Percentiles rank a stretch among this genome's conserved stretches.
Evolutionary conservation across 1,140 invertebrate genomes (phyloP).

Genomic region (Drosophila subpulchrella): DNA sequence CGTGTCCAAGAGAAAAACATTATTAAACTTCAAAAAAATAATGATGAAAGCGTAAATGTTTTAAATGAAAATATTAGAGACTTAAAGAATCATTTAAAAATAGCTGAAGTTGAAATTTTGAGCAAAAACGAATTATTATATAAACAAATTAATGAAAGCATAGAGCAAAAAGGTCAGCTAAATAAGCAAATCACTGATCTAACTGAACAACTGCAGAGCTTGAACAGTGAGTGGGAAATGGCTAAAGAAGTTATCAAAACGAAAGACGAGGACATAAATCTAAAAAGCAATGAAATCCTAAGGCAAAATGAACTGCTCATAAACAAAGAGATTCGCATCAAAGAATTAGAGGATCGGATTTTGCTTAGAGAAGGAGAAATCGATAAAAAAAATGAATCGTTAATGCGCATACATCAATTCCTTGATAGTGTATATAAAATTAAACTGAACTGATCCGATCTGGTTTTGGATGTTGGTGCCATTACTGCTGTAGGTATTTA

Average conservation of each 20-base stretch:
- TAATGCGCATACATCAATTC: too few species aligned
- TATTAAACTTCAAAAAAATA: not conserved
- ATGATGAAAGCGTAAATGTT: not conserved
- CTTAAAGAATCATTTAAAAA: not conserved
- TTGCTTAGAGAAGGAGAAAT: too few species aligned
- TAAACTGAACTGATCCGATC: too few species aligned
- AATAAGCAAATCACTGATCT: not conserved
- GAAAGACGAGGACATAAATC: not conserved
- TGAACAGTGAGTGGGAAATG: not conserved
- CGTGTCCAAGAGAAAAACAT: not conserved
- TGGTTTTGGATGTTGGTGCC: too few species aligned
- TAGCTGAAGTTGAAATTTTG: not conserved
- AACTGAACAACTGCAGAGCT: not conserved
- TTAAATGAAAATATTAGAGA: not conserved
- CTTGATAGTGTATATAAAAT: too few species aligned
- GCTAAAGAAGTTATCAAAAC: not conserved
- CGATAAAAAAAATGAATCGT: too few species aligned
- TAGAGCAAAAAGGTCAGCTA: not conserved
- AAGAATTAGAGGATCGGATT: not conserved
- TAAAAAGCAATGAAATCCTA: not conserved
- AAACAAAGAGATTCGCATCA: not conserved
- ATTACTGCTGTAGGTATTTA: too few species aligned
- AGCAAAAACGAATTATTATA: not conserved
- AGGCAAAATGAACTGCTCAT: not conserved
- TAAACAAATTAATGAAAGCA: not conserved